Conservation (phyloP, 2,113 vertebrate genomes). For the Ciconia stormi region DNA sequence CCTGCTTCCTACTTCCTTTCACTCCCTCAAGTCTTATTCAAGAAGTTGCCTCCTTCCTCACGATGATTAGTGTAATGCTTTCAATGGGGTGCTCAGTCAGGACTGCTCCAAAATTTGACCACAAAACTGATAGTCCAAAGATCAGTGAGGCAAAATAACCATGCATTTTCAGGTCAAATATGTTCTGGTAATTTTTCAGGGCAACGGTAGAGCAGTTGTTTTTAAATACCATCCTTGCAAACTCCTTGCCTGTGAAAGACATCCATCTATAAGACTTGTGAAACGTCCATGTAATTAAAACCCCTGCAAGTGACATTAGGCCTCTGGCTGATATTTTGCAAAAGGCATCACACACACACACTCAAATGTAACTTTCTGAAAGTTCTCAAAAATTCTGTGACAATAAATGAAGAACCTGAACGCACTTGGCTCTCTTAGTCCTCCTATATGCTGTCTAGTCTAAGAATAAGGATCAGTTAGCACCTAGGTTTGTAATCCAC, state of each 20-base stretch:
- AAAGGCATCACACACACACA: rapidly evolving
- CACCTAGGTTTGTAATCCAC: not conserved
- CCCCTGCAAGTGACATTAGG: not conserved
- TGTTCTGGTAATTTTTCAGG: not conserved
- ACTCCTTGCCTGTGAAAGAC: not conserved
- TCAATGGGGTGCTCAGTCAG: not conserved
- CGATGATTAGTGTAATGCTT: not conserved
- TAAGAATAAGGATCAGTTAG: not conserved
- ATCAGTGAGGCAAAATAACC: not conserved
- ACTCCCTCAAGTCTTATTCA: not conserved
- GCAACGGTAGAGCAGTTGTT: not conserved
- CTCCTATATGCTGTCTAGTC: not conserved
- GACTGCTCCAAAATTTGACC: not conserved
- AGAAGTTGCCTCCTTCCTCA: not conserved
- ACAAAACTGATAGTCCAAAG: not conserved
- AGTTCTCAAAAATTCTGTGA: not conserved
- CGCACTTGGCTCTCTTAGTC: rapidly evolving
- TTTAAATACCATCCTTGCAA: not conserved
- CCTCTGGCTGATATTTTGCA: not conserved
- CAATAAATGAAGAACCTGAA: not conserved
- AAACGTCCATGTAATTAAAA: not conserved
- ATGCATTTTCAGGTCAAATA: not conserved
- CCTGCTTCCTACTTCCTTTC: not conserved
- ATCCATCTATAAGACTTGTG: not conserved
- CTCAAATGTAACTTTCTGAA: not conserved